These are phyloP conservation scores for Cataglyphis altisquamis DNA, from an alignment of 2,888 invertebrate species.

Conservation along the genomic window DNA sequence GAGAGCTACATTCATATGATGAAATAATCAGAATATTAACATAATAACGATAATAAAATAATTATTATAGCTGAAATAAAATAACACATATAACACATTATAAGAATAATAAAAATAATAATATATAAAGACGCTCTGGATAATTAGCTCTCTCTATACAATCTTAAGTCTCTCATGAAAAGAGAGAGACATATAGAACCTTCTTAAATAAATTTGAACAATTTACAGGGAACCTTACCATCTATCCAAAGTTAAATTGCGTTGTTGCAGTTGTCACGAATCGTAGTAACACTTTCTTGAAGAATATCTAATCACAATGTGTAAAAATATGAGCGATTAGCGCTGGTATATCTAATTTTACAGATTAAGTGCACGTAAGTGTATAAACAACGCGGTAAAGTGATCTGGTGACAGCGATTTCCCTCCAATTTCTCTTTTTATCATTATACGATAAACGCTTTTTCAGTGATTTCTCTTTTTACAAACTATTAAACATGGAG, in stretches of 20 bases:
- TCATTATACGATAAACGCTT: not conserved
- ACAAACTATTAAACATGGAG: conserved; percentile 26
- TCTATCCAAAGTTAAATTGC: conserved; percentile 54
- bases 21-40: conserved; percentile 20
- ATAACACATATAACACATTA: not conserved
- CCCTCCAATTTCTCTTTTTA: conserved; percentile 46
- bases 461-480: not conserved
- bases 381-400: conserved; percentile 60
- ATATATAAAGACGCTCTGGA: conserved; percentile 43
- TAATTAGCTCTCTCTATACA: conserved; percentile 54
- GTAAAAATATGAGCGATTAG: conserved; percentile 72
- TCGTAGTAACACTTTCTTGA: conserved; percentile 54
- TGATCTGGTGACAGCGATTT: conserved; percentile 41
- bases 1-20: not conserved
- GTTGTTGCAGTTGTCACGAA: conserved; percentile 54
- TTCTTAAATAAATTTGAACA: conserved; percentile 19
- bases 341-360: conserved; percentile 63
- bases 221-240: conserved; percentile 30
- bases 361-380: conserved; percentile 65
- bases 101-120: conserved; percentile 19
- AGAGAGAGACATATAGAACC: conserved; percentile 25
- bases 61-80: not conserved
- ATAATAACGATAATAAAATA: conserved; percentile 1
- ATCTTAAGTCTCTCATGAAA: conserved; percentile 32
- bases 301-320: conserved; percentile 65